Conservation (phyloP, 35 echinoderm and acorn worm genomes). For the Heliocidaris tuberculata region DNA sequence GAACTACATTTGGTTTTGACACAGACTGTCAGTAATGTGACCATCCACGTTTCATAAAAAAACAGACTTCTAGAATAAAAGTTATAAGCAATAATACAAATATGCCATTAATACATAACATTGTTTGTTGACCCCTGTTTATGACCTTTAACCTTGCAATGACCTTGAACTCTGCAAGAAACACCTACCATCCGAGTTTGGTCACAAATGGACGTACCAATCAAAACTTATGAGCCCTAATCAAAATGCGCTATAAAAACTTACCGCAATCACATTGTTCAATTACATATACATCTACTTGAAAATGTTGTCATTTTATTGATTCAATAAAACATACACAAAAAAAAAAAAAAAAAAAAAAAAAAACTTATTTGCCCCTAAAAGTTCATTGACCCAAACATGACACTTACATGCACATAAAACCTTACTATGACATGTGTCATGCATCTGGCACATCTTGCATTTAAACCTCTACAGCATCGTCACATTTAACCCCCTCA, state of each 20-base stretch:
- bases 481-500: no score
- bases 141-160: neutral
- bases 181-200: no score
- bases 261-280: no score
- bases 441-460: no score
- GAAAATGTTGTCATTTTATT: no score
- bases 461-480: no score
- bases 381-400: neutral
- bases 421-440: no score
- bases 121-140: neutral
- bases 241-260: neutral
- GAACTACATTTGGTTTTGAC: neutral
- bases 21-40: neutral
- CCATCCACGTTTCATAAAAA: neutral
- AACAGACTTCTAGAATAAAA: neutral
- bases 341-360: no score
- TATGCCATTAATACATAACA: neutral
- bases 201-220: neutral
- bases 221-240: neutral
- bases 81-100: neutral
- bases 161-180: neutral
- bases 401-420: neutral
- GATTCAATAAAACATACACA: no score
- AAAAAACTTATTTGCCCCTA: no score
- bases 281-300: no score